Evolutionary conservation across 2,888 invertebrate species (phyloP).

Genomic region (Gastrophysa polygoni): DNA sequence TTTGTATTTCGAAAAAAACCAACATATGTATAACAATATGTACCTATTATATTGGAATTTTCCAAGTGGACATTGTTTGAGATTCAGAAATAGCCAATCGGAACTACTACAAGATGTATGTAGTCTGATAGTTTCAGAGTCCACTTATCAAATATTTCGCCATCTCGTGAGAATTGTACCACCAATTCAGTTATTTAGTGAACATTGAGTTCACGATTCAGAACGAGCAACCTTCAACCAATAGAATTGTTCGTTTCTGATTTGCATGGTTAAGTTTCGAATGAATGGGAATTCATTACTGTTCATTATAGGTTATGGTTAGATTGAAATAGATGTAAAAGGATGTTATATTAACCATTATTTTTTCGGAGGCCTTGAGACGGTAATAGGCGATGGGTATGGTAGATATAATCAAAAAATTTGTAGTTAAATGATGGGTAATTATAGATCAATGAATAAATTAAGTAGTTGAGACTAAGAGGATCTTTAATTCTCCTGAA

Average conservation of each 20-base stretch:
- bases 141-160: too few relatives aligned
- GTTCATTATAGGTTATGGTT: conserved; percentile 10
- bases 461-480: not conserved
- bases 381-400: not conserved
- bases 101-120: too few relatives aligned
- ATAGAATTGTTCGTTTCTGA: conserved; percentile 4
- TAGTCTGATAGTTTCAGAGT: too few relatives aligned
- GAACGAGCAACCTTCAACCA: conserved; percentile 16
- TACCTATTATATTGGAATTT: too few relatives aligned
- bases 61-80: too few relatives aligned
- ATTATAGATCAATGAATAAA: not conserved
- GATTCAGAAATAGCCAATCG: too few relatives aligned
- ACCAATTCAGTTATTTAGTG: not conserved
- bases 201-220: conserved; percentile 11
- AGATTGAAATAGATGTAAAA: not conserved
- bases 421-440: not conserved
- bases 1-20: too few relatives aligned
- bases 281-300: conserved; percentile 8
- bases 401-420: not conserved
- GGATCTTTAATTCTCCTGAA: too few relatives aligned
- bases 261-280: conserved; percentile 9
- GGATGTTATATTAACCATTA: not conserved
- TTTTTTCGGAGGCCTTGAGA: not conserved
- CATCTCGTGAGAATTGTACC: not conserved
- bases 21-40: too few relatives aligned